Evolutionary conservation across 2,888 invertebrate genomes (phyloP), one percentile per base, ranked within the genome.

Genomic region (Metallyticus violacea): DNA sequence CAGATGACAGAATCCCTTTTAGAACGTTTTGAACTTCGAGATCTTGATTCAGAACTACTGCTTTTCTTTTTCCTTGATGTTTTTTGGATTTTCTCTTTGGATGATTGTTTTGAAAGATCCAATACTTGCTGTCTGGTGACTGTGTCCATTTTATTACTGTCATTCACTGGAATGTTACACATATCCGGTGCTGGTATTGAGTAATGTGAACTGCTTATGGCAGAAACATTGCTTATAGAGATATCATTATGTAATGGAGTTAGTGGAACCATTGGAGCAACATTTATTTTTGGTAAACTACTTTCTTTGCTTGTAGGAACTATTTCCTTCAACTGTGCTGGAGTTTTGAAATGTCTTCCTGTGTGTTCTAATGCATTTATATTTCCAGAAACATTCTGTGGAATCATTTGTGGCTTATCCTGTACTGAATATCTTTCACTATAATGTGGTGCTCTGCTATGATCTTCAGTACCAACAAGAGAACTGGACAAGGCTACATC

Each of bases 241-340:
- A 81, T 7, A 22, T 28, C 29, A 27, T 15, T 28, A 81, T 26
- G 28, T 27, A 30, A 30, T n/a, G 15, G 30, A 81, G 80, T 25
- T 40, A 22, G 26, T 82, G 85, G 25, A 26, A 28, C 77, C 7
- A 77, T 26, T 6, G 26, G 40, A 22, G 26, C 77, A 15, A 76
- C 28, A 81, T 81, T n/a, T 6, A 28, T n/a, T 27, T 85, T 85
- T 15, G 22, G 15, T 62, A 62, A 62, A 62, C 7, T 62, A 62
- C 40, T 62, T 15, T 62, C 40, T 62, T 62, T 62, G 4, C 40
- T 62, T 15, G 40, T 77, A 27, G 90, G 90, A 0, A 91, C 91
- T 90, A 91, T 90, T 89, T 91, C 91, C 88, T 91, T 91, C 26
- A 90, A 89, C 89, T 91, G 91, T 7, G 91, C 91, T 5, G 91